Conservation (phyloP, 2,797 vertebrate species). For the Mallotus villosus region DNA sequence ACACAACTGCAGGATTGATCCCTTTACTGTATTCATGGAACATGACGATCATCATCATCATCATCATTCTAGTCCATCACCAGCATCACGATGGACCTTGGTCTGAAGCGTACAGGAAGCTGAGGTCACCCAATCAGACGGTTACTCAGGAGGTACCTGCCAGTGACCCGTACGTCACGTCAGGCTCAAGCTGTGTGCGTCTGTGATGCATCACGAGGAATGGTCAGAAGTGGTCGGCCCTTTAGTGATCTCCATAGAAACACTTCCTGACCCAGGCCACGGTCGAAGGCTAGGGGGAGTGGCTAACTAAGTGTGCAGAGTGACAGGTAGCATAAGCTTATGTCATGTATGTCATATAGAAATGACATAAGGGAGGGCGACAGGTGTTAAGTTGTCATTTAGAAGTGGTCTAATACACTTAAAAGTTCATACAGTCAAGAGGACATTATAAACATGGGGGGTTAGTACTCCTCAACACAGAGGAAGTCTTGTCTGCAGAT, state of each 20-base stretch:
- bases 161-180: too few relatives aligned
- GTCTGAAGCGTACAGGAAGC: too few relatives aligned
- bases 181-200: too few relatives aligned
- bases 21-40: neutral
- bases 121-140: too few relatives aligned
- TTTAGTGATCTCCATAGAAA: neutral
- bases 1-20: neutral
- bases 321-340: constrained; percentile 3
- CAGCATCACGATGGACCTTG: neutral
- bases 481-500: neutral
- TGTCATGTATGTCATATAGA: neutral
- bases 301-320: neutral
- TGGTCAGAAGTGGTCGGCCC: neutral
- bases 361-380: neutral
- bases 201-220: neutral
- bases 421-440: constrained; percentile 30
- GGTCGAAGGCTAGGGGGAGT: neutral
- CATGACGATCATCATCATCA: neutral
- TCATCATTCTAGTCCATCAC: neutral
- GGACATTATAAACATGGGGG: constrained; percentile 47
- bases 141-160: too few relatives aligned
- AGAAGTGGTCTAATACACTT: constrained; percentile 34
- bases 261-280: neutral
- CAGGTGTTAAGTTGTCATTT: constrained; percentile 3
- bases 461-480: neutral